Base-by-base conservation (phyloP, 2,113 vertebrate species). In the Pampusana beccarii region DNA sequence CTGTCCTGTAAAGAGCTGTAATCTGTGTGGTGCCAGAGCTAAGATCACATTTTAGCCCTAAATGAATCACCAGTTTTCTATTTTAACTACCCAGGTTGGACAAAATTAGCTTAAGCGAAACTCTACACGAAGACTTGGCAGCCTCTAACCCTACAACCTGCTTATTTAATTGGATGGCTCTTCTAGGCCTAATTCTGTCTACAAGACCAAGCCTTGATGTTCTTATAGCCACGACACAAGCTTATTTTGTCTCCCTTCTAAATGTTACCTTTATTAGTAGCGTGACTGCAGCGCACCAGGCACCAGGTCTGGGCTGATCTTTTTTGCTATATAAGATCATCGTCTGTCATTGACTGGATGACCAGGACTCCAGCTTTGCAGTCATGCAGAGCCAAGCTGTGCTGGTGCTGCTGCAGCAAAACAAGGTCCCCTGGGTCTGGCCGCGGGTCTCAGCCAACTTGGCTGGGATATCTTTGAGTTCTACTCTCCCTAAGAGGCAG, bases 311-410 rank as follows among this genome's bases (percentile, higher is more conserved):
- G 61, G 26, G 56, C 25, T 0, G 9, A 80, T 38, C 21, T 42
- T 83, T 83, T 42, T 28, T 70, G 40, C 64, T 48, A 2, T 15
- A 5, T 44, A 73, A 57, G 74, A 93, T 51, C 40, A 38, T 54
- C 0, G 0, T 24, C 8, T 16, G 12, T 31, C 51, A 69, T 1
- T 34, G 80, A 54, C 34, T 57, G 26, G 33, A 79, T 29, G 71
- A 54, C 29, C 42, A 64, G 0, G 0, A 48, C 29, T 64, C 38
- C 57, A 81, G 51, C 64, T 54, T 38, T 38, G 58, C 71, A 66
- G 75, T 50, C 73, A 46, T 2, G 2, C 42, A 25, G 65, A 61
- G 73, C 21, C 67, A 46, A 53, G 50, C 51, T 12, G 25, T 51
- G 44, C 56, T 40, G 31, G 13, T 34, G 38, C 69, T 65, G 62